Evolutionary conservation across 2,113 vertebrate genomes (phyloP).

Genomic region (Indicator indicator): DNA sequence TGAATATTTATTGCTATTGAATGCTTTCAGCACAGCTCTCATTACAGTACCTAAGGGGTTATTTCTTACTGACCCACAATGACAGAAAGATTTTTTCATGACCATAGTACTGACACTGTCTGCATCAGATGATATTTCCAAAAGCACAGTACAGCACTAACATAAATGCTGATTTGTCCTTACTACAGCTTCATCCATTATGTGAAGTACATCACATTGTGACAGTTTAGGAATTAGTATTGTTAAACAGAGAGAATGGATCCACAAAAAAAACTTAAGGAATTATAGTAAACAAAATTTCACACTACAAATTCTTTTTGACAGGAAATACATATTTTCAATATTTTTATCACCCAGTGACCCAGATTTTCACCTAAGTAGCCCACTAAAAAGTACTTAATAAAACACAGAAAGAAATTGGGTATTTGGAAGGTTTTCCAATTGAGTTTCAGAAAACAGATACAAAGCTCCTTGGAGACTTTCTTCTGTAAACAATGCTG

Average conservation of each 20-base stretch:
- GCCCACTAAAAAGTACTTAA: background rate
- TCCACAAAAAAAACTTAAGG: background rate
- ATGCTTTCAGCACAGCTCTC: background rate
- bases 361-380: background rate
- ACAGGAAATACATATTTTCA: background rate
- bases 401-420: background rate
- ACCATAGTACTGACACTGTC: background rate
- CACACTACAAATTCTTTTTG: background rate
- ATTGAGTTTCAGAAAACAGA: conserved; percentile 31
- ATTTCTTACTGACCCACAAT: background rate
- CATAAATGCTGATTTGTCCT: background rate
- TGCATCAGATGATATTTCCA: background rate
- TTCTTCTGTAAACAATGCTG: background rate
- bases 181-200: background rate
- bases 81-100: background rate
- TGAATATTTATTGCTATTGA: background rate
- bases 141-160: background rate
- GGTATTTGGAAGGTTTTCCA: conserved; percentile 1
- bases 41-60: background rate
- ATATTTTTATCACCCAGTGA: background rate
- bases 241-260: background rate
- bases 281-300: background rate
- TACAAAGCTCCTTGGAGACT: background rate
- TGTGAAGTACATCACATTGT: background rate
- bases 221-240: conserved; percentile 9